phyloP scores from a whole-genome alignment of 1,140 invertebrate species.

The Aphelenchoides fujianensis region DNA sequence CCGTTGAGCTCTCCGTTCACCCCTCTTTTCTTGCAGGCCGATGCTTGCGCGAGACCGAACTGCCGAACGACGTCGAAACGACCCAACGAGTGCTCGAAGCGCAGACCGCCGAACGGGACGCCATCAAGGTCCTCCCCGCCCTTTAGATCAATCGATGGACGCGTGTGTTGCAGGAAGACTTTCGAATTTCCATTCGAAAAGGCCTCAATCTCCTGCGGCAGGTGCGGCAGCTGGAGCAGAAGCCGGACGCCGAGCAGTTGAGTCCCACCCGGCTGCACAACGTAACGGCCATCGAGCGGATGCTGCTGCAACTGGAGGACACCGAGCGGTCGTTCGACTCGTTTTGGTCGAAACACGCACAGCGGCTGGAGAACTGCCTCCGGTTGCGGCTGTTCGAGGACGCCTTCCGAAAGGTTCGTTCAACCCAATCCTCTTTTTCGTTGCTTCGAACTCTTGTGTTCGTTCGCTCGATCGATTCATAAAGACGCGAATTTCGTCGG shows the following conservation, averaged over 20 bases:
- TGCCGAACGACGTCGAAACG: slow-evolving; percentile 77
- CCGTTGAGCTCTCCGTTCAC: no score
- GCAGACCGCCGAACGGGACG: slow-evolving; percentile 66
- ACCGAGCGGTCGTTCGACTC: slow-evolving; percentile 86
- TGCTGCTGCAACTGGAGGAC: slow-evolving; percentile 88
- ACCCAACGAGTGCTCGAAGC: slow-evolving; percentile 71
- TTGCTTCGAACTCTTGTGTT: no score
- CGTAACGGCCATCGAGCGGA: slow-evolving; percentile 83
- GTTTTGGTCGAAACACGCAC: slow-evolving; percentile 85
- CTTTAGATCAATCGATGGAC: slow-evolving; percentile 1
- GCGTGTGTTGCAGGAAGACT: slow-evolving; percentile 56
- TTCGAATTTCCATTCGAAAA: slow-evolving; percentile 57
- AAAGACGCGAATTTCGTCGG: no score
- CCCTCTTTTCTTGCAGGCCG: no score
- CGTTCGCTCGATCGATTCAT: no score
- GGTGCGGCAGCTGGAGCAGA: slow-evolving; percentile 57
- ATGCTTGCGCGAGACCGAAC: slow-evolving; percentile 74
- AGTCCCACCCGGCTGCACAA: slow-evolving; percentile 74
- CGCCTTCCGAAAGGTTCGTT: slow-evolving; percentile 74
- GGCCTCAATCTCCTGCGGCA: slow-evolving; percentile 63
- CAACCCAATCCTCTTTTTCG: no score
- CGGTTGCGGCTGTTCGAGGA: slow-evolving; percentile 83
- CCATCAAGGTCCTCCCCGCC: slow-evolving; percentile 55
- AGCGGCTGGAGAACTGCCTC: slow-evolving; percentile 80
- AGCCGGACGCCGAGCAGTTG: slow-evolving; percentile 57